A percentile compares a stretch with the other conserved stretches of the same genome.
Conservation (phyloP, 1,140 invertebrate species). For the Drosophila punjabiensis region DNA sequence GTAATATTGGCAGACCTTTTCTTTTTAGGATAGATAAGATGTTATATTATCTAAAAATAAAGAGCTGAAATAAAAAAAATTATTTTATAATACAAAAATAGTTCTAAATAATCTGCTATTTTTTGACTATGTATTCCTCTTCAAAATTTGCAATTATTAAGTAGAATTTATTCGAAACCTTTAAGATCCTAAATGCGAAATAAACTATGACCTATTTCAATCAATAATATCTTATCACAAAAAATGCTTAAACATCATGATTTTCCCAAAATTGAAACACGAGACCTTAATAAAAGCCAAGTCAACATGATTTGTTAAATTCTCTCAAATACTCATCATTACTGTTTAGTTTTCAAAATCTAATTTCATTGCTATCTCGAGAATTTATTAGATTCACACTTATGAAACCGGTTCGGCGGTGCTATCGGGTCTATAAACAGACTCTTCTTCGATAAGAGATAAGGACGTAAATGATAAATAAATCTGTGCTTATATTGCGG, state of each 20-base stretch:
- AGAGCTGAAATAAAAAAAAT: too few relatives aligned
- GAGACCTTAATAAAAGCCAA: slow-evolving; percentile 1
- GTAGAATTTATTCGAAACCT: background rate
- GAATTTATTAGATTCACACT: slow-evolving; percentile 26
- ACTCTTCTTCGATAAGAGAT: slow-evolving; percentile 13
- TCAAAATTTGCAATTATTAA: too few relatives aligned
- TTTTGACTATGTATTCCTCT: too few relatives aligned
- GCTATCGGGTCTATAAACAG: slow-evolving; percentile 11
- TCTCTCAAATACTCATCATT: slow-evolving; percentile 20
- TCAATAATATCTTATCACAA: background rate
- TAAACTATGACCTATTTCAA: background rate
- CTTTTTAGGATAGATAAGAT: too few relatives aligned
- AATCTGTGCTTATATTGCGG: background rate
- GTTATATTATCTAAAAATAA: too few relatives aligned
- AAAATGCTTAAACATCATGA: slow-evolving; percentile 3
- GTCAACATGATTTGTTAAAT: background rate
- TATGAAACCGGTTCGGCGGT: slow-evolving; percentile 5
- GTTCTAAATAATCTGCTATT: too few relatives aligned
- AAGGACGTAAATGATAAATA: slow-evolving; percentile 13
- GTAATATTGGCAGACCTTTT: too few relatives aligned
- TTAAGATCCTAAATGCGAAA: background rate
- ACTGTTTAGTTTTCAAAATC: slow-evolving; percentile 7
- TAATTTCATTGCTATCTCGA: slow-evolving; percentile 20
- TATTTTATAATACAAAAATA: too few relatives aligned
- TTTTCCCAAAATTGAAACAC: background rate